phyloP scores from a whole-genome alignment of 2,888 invertebrate genomes.

The Epiblema foenella region DNA sequence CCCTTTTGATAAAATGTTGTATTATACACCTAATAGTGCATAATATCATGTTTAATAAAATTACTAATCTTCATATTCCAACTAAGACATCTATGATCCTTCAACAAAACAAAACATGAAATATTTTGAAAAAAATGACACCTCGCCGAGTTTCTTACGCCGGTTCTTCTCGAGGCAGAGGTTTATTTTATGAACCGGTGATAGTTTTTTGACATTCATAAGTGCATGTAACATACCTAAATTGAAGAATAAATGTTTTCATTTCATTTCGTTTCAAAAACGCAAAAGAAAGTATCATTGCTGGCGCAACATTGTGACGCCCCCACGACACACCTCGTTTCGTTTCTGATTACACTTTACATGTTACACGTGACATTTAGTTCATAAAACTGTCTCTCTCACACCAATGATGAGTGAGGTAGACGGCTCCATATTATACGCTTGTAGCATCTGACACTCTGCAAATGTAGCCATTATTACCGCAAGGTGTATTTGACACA shows the following conservation, averaged over 20 bases:
- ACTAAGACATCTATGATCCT: not conserved
- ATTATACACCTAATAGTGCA: too few relatives aligned
- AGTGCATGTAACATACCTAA: too few relatives aligned
- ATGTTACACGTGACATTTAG: slow-evolving; percentile 2
- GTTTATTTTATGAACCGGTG: too few relatives aligned
- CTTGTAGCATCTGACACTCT: slow-evolving; percentile 16
- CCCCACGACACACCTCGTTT: slow-evolving; percentile 7
- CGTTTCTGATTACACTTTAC: slow-evolving; percentile 18
- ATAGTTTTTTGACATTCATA: too few relatives aligned
- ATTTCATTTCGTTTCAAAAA: too few relatives aligned
- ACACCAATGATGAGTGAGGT: not conserved
- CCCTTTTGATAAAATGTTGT: too few relatives aligned
- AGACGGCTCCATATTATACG: slow-evolving; percentile 8
- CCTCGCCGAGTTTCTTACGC: too few relatives aligned
- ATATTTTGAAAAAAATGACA: too few relatives aligned
- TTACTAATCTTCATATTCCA: too few relatives aligned
- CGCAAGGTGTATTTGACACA: slow-evolving; percentile 35
- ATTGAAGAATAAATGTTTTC: too few relatives aligned
- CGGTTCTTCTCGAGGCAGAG: too few relatives aligned
- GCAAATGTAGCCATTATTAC: slow-evolving; percentile 31
- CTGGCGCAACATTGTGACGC: slow-evolving; percentile 8
- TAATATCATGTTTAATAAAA: too few relatives aligned
- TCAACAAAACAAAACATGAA: not conserved
- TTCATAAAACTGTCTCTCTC: slow-evolving; percentile 12
- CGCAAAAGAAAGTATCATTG: not conserved